phyloP scores from a whole-genome alignment of 1,140 invertebrate genomes.

The Physella acuta region DNA sequence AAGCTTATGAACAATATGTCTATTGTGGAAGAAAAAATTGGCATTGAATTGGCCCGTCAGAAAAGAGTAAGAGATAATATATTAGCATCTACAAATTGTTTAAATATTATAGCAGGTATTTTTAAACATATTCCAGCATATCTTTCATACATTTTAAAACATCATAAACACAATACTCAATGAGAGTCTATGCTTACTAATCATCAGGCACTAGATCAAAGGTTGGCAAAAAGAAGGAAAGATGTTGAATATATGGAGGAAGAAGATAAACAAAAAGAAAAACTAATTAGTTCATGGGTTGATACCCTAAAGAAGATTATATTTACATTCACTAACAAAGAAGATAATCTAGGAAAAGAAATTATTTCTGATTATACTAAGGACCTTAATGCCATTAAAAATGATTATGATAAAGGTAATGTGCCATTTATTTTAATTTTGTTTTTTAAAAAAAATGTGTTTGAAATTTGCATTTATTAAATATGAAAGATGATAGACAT shows the following conservation, averaged over 20 bases:
- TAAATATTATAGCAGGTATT: too few relatives aligned
- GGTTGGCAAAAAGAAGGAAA: slow-evolving; percentile 43
- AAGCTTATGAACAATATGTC: slow-evolving; percentile 42
- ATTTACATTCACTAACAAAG: slow-evolving; percentile 34
- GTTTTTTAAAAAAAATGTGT: too few relatives aligned
- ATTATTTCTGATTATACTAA: slow-evolving; percentile 41
- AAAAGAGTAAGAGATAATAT: slow-evolving; percentile 35
- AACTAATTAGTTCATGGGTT: slow-evolving; percentile 29
- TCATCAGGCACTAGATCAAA: slow-evolving; percentile 45
- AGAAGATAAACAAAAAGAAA: slow-evolving; percentile 37
- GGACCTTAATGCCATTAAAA: slow-evolving; percentile 34
- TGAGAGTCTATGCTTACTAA: slow-evolving; percentile 5
- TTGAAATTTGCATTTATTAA: too few relatives aligned
- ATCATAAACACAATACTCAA: neutral
- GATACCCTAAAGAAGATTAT: slow-evolving; percentile 36
- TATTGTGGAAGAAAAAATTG: slow-evolving; percentile 42
- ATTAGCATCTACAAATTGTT: too few relatives aligned
- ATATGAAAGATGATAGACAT: too few relatives aligned
- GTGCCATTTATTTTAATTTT: too few relatives aligned
- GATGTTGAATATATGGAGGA: slow-evolving; percentile 40
- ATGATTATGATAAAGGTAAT: slow-evolving; percentile 36
- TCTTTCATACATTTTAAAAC: too few relatives aligned
- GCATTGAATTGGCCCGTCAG: slow-evolving; percentile 41
- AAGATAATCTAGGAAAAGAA: slow-evolving; percentile 46
- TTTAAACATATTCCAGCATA: too few relatives aligned